These are phyloP conservation scores for Sinocyclocheilus rhinocerous DNA, from an alignment of 2,113 vertebrate genomes.

Conservation along the genomic window DNA sequence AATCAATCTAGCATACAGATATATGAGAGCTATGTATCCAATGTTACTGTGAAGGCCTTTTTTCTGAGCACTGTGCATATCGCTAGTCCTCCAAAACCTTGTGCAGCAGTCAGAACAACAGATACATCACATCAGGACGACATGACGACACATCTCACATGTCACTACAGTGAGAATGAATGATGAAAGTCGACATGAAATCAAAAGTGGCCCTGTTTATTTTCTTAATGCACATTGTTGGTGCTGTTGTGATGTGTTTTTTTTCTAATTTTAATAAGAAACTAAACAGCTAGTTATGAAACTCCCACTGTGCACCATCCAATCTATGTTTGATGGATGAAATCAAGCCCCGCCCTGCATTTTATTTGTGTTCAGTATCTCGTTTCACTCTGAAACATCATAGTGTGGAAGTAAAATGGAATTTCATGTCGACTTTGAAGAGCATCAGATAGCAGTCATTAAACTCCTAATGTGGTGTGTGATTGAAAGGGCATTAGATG, in stretches of 20 bases:
- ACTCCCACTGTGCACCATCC: background rate
- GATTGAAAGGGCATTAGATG: slow-evolving; percentile 42
- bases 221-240: background rate
- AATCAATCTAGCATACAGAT: background rate
- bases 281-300: background rate
- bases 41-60: slow-evolving; percentile 2
- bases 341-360: background rate
- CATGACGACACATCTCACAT: background rate
- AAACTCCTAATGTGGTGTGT: slow-evolving; percentile 9
- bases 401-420: background rate
- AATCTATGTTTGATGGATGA: background rate
- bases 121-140: background rate
- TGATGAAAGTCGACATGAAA: background rate
- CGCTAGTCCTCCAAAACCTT: slow-evolving; percentile 14
- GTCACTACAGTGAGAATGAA: background rate
- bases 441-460: background rate
- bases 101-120: background rate
- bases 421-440: background rate
- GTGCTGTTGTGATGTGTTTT: background rate
- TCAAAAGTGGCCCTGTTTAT: background rate
- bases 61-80: background rate
- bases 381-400: background rate
- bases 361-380: background rate
- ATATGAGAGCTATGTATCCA: background rate
- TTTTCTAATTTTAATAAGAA: background rate